Evolutionary conservation across 2,797 vertebrate genomes (phyloP), one percentile per base, ranked within the genome.

Genomic region (Sebastes alutus): DNA sequence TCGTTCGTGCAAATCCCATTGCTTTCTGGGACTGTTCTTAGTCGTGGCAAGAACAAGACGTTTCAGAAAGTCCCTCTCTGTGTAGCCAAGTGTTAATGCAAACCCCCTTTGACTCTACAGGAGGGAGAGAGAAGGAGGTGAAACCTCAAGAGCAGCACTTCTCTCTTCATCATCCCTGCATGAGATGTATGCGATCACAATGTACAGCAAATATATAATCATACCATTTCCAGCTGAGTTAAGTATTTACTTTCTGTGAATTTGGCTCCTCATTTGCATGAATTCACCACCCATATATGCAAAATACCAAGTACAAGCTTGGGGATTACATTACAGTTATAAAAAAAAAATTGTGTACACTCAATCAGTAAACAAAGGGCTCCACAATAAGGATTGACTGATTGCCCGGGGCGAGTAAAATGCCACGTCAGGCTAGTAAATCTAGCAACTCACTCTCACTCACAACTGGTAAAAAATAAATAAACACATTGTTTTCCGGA

Each of bases 1-100:
- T 71, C 52, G 49, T 88, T 77, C 54, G 10, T 56, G 18, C 46
- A 79, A 66, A 72, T 76, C 42, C 29, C 69, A 14, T 46, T 23
- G 12, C 60, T 83, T 78, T 89, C 54, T 75, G 38, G 70, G 60
- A 35, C 30, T 61, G 76, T n/a, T 87, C 46, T 80, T 63, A 77
- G 68, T 66, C 58, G 74, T 70, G 80, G 88, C 78, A 88, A 87
- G 71, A 85, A 84, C 74, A 80, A 88, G 80, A 80, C 23, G 62
- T 65, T 87, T 74, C 60, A 90, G 92, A 93, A 94, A 94, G 88
- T 88, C 91, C 91, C 91, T 72, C 49, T 62, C 3, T 42, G 58
- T 70, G 67, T 54, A 91, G 93, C 93, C 94, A 94, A 94, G 82
- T 70, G 78, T 88, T 90, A 89, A 92, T 85, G 82, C 87, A 92